phyloP scores from a whole-genome alignment of 1,140 invertebrate species.

The Polypedilum vanderplanki region DNA sequence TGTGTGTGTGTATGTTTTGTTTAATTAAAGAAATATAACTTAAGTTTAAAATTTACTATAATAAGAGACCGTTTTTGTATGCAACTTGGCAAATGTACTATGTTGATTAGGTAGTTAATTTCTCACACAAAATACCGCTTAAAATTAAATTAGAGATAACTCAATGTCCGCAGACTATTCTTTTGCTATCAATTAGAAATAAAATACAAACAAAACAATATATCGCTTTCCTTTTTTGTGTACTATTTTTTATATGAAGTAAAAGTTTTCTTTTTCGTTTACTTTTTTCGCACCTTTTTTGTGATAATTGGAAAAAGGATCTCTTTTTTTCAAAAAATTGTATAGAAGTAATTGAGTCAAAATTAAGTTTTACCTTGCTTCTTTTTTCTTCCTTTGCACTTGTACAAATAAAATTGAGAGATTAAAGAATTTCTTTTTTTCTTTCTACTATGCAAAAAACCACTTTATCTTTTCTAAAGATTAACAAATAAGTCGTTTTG shows the following conservation, averaged over 20 bases:
- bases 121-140: not conserved
- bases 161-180: not conserved
- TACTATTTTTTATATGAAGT: not conserved
- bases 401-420: not conserved
- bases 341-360: not conserved
- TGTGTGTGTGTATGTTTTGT: not conserved
- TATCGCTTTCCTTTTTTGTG: not conserved
- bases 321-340: not conserved
- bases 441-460: not conserved
- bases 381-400: not conserved
- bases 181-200: conserved; percentile 6
- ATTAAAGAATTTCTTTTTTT: not conserved
- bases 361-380: not conserved
- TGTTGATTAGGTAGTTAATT: conserved; percentile 13
- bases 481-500: conserved; percentile 26
- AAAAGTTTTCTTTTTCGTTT: not conserved
- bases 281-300: conserved; percentile 25
- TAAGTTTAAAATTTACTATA: not conserved
- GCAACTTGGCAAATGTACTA: conserved; percentile 16
- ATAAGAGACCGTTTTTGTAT: conserved; percentile 13
- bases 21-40: not conserved
- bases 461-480: conserved; percentile 20
- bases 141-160: not conserved
- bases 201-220: not conserved
- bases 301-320: not conserved